Evolutionary conservation across 2,797 vertebrate genomes (phyloP).

Genomic region (Octomys mimax): DNA sequence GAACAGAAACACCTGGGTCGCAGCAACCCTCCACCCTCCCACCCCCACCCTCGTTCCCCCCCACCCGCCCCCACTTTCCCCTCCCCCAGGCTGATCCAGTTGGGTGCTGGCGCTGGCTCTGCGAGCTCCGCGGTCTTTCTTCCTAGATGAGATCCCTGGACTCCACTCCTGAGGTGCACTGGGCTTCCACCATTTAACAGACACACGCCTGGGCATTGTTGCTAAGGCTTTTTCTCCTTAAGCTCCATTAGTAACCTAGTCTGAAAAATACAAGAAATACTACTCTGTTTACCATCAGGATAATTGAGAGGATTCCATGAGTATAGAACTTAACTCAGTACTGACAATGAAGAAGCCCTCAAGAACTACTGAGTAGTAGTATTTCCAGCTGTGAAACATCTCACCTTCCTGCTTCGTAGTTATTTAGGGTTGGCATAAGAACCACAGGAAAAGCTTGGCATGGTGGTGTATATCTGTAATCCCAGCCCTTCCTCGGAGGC

Average conservation of each 20-base stretch:
- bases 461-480: too few relatives aligned
- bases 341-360: neutral
- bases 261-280: neutral
- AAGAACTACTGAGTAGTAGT: neutral
- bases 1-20: neutral
- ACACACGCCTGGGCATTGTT: neutral
- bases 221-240: neutral
- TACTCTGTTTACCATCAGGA: neutral
- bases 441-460: neutral
- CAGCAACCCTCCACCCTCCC: neutral
- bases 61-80: too few relatives aligned
- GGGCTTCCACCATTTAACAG: neutral
- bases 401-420: neutral
- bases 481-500: too few relatives aligned
- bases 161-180: neutral
- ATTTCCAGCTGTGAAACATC: neutral
- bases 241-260: constrained; percentile 8
- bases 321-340: neutral
- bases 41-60: too few relatives aligned
- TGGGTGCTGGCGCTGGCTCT: neutral
- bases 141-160: neutral
- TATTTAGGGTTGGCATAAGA: neutral
- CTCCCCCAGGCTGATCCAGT: neutral
- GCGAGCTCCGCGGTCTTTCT: neutral
- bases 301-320: neutral